A percentile compares a stretch with the other conserved stretches of the same genome.
Evolutionary conservation across 1,140 invertebrate species (phyloP).

Genomic region (Araneus ventricosus): DNA sequence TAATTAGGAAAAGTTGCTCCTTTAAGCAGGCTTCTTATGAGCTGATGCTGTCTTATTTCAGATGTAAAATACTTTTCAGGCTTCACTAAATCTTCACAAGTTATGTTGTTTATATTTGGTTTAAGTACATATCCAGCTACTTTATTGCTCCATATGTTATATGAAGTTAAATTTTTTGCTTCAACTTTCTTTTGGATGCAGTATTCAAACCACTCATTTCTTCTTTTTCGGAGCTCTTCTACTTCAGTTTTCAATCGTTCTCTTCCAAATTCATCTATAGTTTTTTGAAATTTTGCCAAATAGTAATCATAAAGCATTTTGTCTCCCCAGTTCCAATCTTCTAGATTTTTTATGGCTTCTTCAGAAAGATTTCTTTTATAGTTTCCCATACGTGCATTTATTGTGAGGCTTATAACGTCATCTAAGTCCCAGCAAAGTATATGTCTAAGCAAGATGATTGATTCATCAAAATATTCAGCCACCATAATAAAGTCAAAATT

Average conservation of each 20-base stretch:
- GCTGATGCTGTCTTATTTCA: conserved; percentile 73
- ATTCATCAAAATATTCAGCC: conserved; percentile 82
- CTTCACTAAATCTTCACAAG: conserved; percentile 74
- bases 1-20: conserved; percentile 60
- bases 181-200: conserved; percentile 74
- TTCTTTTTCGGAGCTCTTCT: conserved; percentile 61
- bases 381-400: conserved; percentile 78
- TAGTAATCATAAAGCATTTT: conserved; percentile 76
- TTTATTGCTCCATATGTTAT: conserved; percentile 71
- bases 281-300: conserved; percentile 71
- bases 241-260: conserved; percentile 73
- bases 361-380: conserved; percentile 72
- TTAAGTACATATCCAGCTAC: conserved; percentile 72
- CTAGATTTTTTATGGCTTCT: conserved; percentile 57
- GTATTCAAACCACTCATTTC: conserved; percentile 68
- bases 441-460: conserved; percentile 81
- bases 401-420: conserved; percentile 80
- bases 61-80: conserved; percentile 75
- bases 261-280: conserved; percentile 70
- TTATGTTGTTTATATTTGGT: conserved; percentile 49
- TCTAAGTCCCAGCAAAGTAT: conserved; percentile 81
- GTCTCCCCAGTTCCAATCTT: conserved; percentile 75
- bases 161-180: conserved; percentile 60
- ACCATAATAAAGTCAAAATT: conserved; percentile 82
- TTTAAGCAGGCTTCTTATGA: conserved; percentile 49